Conservation (phyloP, 2,888 invertebrate species). For the Chloromyia formosa region DNA sequence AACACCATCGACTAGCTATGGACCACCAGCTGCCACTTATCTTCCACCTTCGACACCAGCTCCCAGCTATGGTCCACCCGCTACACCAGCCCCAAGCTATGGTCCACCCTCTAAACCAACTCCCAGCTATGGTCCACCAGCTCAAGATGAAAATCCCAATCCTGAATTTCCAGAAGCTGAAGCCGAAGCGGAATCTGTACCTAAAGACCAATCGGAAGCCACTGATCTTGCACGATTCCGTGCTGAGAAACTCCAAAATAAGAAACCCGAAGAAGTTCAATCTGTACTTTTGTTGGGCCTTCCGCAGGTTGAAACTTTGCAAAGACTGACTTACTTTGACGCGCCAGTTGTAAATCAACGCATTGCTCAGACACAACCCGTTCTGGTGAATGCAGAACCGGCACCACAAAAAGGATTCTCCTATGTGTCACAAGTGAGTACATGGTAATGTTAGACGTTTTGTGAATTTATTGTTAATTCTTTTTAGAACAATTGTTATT, state of each 20-base stretch:
- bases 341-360: conserved; percentile 17
- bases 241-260: conserved; percentile 5
- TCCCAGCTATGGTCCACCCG: conserved; percentile 22
- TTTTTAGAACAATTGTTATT: not conserved
- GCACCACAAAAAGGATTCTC: not conserved
- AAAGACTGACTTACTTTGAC: not conserved
- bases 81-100: conserved; percentile 12
- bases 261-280: conserved; percentile 4
- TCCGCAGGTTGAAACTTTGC: conserved; percentile 1
- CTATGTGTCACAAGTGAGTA: conserved; percentile 22
- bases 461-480: not conserved
- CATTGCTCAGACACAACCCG: conserved; percentile 24
- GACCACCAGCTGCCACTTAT: conserved; percentile 23
- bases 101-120: conserved; percentile 3
- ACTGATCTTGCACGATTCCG: conserved; percentile 8
- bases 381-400: conserved; percentile 12
- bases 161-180: conserved; percentile 2
- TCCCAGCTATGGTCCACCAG: not conserved
- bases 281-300: not conserved
- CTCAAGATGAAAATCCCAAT: conserved; percentile 19
- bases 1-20: conserved; percentile 28
- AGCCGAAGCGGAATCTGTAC: conserved; percentile 18
- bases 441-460: not conserved
- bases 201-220: conserved; percentile 26
- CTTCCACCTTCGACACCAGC: conserved; percentile 13